Base-by-base conservation (phyloP, 2,888 invertebrate species). In the Meloe dianella region DNA sequence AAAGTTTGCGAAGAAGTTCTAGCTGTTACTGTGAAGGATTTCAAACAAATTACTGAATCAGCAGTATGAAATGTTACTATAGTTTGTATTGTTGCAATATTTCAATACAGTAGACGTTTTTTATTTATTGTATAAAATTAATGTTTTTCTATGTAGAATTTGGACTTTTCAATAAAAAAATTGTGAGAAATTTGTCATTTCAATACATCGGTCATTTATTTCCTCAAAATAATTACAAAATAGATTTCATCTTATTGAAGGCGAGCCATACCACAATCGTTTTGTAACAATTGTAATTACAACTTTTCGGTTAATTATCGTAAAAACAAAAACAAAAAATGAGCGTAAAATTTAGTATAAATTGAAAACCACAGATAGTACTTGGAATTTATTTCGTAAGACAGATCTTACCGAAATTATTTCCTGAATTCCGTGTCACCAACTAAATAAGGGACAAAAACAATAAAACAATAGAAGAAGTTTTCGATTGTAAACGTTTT, bases 1-100 rank as follows among this genome's bases (percentile, higher is more conserved):
- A 88, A 87, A 72, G 88, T 92, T 35, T 92, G 92, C 80, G 92
- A 93, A 81, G 89, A 92, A 80, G 88, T 93, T 29, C 80, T 89
- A 29, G 86, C 88, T 7, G 79, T 89, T 64, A 86, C 88, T 57
- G 83, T 85, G 10, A 78, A 76, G 6, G 81, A 79, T 35, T 75
- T 81, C 41, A 75, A 73, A 61, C 60, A 65, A 57, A 57, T 70
- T 17, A 63, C 75, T 29, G 81, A 80, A 68, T 81, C 81, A 8
- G 64, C 77, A 12, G 81, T 81, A n/a, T 81, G 74, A 72, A 60
- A 59, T 63, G 27, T 27, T 38, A 14, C 12, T 35, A 12, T 35
- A 35, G 12, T 35, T 35, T 35, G n/a, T 14, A 35, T 35, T 35
- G 12, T 35, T 35, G 35, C 35, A 35, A 35, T 35, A 35, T 14